Conservation (phyloP, 2,888 invertebrate species). For the Lymantria dispar region DNA sequence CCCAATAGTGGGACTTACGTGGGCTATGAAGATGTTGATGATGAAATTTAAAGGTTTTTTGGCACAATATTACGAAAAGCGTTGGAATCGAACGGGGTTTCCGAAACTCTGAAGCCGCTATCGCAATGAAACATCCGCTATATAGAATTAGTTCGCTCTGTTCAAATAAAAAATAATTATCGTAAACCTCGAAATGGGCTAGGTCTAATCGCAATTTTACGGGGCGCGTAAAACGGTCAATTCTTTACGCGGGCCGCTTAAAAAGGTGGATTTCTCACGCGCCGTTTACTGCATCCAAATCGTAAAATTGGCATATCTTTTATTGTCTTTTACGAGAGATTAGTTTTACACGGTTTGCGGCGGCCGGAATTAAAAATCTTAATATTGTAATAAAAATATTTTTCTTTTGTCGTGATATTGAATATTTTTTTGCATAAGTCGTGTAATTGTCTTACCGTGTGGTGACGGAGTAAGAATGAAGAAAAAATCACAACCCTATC, state of each 20-base stretch:
- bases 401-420: background rate
- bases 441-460: too few species aligned
- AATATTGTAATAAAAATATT: background rate
- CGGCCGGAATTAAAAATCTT: constrained; percentile 1
- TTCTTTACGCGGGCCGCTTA: constrained; percentile 23
- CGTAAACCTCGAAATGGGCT: constrained; percentile 32
- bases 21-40: too few species aligned
- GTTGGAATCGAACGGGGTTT: too few species aligned
- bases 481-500: too few species aligned
- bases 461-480: too few species aligned
- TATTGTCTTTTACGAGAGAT: constrained; percentile 35
- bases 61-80: too few species aligned
- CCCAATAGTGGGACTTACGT: too few species aligned
- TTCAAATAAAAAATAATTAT: constrained; percentile 41
- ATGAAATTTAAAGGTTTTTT: too few species aligned
- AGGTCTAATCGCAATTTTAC: constrained; percentile 27
- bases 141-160: constrained; percentile 10
- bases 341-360: constrained; percentile 20
- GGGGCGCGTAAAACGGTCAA: constrained; percentile 23
- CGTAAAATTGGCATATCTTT: constrained; percentile 39
- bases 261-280: constrained; percentile 40
- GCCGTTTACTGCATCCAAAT: constrained; percentile 29
- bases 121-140: too few species aligned
- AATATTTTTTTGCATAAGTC: background rate
- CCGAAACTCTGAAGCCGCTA: background rate